phyloP scores from a whole-genome alignment of 2,797 vertebrate species.

The Graptemys geographica region DNA sequence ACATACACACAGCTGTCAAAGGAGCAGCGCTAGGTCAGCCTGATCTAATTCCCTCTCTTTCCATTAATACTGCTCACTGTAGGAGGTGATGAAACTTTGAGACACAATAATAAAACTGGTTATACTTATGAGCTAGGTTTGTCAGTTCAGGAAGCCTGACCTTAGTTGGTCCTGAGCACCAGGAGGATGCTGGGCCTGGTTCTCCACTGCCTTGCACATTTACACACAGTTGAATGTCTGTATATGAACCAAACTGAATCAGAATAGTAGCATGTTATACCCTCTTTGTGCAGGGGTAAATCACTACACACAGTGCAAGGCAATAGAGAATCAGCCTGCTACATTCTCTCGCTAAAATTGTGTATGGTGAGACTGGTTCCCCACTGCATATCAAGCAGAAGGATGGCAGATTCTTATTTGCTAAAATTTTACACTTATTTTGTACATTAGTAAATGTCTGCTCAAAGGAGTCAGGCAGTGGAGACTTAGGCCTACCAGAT shows the following conservation, averaged over 20 bases:
- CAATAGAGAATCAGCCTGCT: neutral
- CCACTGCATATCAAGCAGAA: neutral
- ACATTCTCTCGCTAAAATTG: neutral
- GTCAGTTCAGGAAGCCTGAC: neutral
- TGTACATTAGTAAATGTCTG: neutral
- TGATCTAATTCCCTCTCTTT: rapidly evolving
- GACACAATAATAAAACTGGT: rapidly evolving
- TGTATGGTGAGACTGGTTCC: neutral
- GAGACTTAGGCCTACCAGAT: neutral
- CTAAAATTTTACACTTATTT: neutral
- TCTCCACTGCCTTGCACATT: neutral
- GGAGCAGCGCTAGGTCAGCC: neutral
- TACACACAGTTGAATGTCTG: neutral
- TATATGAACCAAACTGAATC: neutral
- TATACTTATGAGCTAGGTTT: neutral
- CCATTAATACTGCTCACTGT: rapidly evolving
- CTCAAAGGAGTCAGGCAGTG: neutral
- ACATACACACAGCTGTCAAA: neutral
- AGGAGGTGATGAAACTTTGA: neutral
- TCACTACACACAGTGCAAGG: neutral
- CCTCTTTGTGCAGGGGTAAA: neutral
- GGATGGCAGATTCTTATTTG: neutral
- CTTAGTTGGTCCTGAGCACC: neutral
- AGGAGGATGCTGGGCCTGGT: neutral
- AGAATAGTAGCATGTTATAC: neutral